A percentile compares a stretch with the other conserved stretches of the same genome.
Conservation (phyloP, 2,888 invertebrate genomes). For the Uloborus plumipes region DNA sequence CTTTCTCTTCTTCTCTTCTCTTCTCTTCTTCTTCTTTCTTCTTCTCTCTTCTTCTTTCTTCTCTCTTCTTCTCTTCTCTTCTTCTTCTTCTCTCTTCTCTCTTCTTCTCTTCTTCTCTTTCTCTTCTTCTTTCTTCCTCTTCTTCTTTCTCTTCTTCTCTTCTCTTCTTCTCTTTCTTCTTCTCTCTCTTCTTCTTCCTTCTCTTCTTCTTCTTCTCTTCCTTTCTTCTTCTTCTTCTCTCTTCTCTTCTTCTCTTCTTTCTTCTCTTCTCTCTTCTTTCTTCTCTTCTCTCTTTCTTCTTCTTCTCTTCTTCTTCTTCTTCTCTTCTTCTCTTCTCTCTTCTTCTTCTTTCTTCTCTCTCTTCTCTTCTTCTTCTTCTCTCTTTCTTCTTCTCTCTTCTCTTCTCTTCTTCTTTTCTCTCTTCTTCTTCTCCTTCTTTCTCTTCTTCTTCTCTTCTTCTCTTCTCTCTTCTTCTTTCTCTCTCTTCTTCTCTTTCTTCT, state of each 20-base stretch:
- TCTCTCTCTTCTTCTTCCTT: slow-evolving; percentile 12
- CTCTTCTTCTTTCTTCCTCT: slow-evolving; percentile 66
- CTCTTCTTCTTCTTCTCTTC: slow-evolving; percentile 25
- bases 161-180: slow-evolving; percentile 33
- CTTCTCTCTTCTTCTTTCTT: slow-evolving; percentile 28
- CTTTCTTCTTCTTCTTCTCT: slow-evolving; percentile 56
- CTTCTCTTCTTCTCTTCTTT: slow-evolving; percentile 47
- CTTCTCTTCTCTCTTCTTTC: slow-evolving; percentile 49
- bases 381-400: background rate
- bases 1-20: background rate
- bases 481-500: background rate
- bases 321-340: background rate
- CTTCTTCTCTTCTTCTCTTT: slow-evolving; percentile 33
- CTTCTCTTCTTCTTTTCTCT: background rate
- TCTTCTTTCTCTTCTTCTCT: slow-evolving; percentile 69
- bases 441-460: background rate
- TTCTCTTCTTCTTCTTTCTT: slow-evolving; percentile 29
- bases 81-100: slow-evolving; percentile 21
- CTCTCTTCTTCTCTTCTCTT: slow-evolving; percentile 15
- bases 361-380: background rate
- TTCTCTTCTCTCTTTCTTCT: slow-evolving; percentile 63
- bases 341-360: background rate
- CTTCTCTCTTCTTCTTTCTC: background rate
- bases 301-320: background rate
- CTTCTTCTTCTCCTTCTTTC: background rate